Evolutionary conservation across 2,888 invertebrate genomes (phyloP).

Genomic region (Noctua fimbriata): DNA sequence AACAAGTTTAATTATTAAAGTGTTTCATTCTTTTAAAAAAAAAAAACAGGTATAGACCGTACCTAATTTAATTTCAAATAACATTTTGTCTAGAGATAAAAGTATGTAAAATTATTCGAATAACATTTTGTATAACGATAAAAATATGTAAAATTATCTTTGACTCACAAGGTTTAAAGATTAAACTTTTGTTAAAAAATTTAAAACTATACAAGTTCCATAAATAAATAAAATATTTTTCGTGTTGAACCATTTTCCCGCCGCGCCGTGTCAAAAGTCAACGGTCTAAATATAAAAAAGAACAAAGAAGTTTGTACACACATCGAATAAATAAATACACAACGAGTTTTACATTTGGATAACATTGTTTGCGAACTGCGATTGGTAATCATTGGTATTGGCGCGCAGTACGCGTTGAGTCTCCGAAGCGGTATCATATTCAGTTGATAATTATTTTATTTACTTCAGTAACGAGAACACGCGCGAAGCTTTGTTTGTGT

Average conservation of each 20-base stretch:
- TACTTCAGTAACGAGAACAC: constrained; percentile 59
- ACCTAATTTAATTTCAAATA: not conserved
- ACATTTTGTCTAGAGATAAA: not conserved
- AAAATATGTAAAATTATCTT: constrained; percentile 14
- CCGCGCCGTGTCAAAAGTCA: constrained; percentile 77
- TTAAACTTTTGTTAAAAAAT: constrained; percentile 8
- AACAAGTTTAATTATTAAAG: not conserved
- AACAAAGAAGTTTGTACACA: constrained; percentile 79
- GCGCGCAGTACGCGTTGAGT: constrained; percentile 70
- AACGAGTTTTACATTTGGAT: constrained; percentile 74
- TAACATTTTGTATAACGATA: not conserved
- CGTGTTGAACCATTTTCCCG: constrained; percentile 48
- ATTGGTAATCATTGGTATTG: constrained; percentile 53
- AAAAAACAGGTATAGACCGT: not conserved
- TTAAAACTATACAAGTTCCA: not conserved
- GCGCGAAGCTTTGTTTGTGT: constrained; percentile 58
- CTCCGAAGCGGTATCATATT: constrained; percentile 60
- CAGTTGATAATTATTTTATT: constrained; percentile 69
- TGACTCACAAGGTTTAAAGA: constrained; percentile 20
- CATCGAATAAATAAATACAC: constrained; percentile 80
- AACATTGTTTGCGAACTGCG: constrained; percentile 67
- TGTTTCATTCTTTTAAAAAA: not conserved
- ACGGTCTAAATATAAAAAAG: constrained; percentile 78
- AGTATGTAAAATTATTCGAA: not conserved
- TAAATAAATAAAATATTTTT: constrained; percentile 35